Evolutionary conservation across 1,140 invertebrate species (phyloP).

Genomic region (Pachypeltis micranthus): DNA sequence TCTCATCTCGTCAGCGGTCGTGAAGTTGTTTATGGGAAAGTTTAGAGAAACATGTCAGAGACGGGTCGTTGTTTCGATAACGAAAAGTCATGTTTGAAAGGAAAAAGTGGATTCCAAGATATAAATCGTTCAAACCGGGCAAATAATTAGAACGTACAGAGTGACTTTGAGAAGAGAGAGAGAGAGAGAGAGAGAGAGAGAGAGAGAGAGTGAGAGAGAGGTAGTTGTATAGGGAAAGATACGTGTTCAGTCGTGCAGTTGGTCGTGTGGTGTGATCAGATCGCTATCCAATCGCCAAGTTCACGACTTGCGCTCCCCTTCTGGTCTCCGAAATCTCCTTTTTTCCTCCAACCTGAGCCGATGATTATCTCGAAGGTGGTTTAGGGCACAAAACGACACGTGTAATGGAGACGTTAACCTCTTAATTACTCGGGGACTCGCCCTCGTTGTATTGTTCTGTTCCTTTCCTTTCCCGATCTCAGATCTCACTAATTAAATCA

Average conservation of each 20-base stretch:
- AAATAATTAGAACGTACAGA: slow-evolving; percentile 1
- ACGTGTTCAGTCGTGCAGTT: neutral
- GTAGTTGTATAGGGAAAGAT: no score
- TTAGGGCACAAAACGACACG: neutral
- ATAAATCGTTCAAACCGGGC: neutral
- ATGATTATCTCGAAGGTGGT: neutral
- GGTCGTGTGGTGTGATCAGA: slow-evolving; percentile 9
- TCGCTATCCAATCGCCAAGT: slow-evolving; percentile 2
- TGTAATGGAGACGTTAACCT: slow-evolving; percentile 6
- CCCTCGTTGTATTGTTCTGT: neutral
- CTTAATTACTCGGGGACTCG: neutral
- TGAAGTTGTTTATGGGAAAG: no score
- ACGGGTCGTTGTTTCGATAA: no score
- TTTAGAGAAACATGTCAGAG: no score
- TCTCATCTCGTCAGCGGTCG: no score
- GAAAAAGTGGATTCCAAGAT: no score
- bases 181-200: no score
- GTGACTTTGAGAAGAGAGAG: no score
- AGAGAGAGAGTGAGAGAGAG: no score
- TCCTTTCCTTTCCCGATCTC: neutral
- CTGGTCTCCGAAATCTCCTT: neutral
- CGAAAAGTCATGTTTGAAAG: no score
- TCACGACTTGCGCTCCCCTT: neutral
- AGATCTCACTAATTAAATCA: slow-evolving; percentile 6
- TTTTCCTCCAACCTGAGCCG: neutral